A percentile compares a stretch with the other conserved stretches of the same genome.
Evolutionary conservation across 2,888 invertebrate genomes (phyloP).

Genomic region (Aphodius sticticus): DNA sequence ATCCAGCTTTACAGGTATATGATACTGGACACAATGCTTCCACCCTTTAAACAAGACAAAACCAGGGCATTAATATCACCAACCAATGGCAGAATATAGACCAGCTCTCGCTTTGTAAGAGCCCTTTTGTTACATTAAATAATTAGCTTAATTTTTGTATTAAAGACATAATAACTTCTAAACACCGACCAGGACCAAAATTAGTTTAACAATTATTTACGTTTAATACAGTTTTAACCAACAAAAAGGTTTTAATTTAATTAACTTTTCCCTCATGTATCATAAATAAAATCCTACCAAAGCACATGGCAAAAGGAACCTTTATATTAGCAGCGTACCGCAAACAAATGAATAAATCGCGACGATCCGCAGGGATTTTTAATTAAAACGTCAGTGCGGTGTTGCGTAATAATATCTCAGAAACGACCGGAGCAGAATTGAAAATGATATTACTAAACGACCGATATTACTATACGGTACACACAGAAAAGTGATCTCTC

Average conservation of each 20-base stretch:
- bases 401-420: neutral
- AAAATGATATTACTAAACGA: neutral
- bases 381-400: conserved; percentile 11
- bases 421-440: neutral
- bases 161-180: too few species aligned
- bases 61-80: neutral
- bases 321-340: neutral
- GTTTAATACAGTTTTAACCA: too few species aligned
- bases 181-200: too few species aligned
- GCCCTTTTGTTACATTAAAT: neutral
- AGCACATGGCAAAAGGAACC: neutral
- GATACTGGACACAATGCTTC: neutral
- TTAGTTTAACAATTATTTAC: too few species aligned
- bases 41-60: neutral
- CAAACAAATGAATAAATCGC: neutral
- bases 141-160: too few species aligned
- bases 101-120: neutral
- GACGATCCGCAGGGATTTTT: neutral
- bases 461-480: too few species aligned
- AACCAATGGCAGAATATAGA: neutral
- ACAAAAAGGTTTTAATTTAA: too few species aligned
- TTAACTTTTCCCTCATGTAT: too few species aligned
- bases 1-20: neutral
- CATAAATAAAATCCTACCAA: too few species aligned
- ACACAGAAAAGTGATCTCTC: too few species aligned